Evolutionary conservation across 2,888 invertebrate species (phyloP), one percentile per base, ranked within the genome.

Genomic region (Sminthurides aquaticus): DNA sequence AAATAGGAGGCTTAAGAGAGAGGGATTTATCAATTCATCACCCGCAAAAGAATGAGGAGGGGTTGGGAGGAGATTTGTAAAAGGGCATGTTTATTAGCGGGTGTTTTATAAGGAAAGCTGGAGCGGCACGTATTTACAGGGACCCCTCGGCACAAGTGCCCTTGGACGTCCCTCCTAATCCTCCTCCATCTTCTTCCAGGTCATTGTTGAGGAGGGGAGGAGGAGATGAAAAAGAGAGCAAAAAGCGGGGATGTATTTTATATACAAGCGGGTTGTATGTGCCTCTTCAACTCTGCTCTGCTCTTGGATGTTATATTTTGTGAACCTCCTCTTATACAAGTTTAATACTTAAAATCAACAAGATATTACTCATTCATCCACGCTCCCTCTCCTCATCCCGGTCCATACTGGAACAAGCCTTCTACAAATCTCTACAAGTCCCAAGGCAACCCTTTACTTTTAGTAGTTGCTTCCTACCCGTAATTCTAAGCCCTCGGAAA

Each of bases 331-430:
- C 52, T 22, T 52, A 43, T 43, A 52, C 52, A 52, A 52, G 11
- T 52, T 52, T 64, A 64, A 64, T 64, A 59, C 64, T 52, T 64
- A 56, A 64, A 64, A 64, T 64, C 59, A 64, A 64, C 64, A 64
- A 52, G 52, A 52, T 34, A 52, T 52, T 52, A 52, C 22, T 52
- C 52, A 52, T 52, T 52, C 52, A 52, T 20, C 52, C 43, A 34
- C 5, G 15, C 43, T 34, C 43, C 8, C 43, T 5, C 15, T 15
- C 43, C 8, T 15, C 15, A 34, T 15, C 43, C 43, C 43, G 43
- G 8, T 34, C 43, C n/a, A n/a, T n/a, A n/a, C n/a, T n/a, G n/a
- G n/a, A n/a, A n/a, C n/a, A n/a, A n/a, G n/a, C n/a, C n/a, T n/a
- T n/a, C n/a, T n/a, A n/a, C n/a, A n/a, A n/a, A n/a, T n/a, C n/a